Percentiles rank a stretch among this genome's conserved stretches.
phyloP scores from a whole-genome alignment of 2,797 vertebrate species.

The Euphonia xanthogaster region DNA sequence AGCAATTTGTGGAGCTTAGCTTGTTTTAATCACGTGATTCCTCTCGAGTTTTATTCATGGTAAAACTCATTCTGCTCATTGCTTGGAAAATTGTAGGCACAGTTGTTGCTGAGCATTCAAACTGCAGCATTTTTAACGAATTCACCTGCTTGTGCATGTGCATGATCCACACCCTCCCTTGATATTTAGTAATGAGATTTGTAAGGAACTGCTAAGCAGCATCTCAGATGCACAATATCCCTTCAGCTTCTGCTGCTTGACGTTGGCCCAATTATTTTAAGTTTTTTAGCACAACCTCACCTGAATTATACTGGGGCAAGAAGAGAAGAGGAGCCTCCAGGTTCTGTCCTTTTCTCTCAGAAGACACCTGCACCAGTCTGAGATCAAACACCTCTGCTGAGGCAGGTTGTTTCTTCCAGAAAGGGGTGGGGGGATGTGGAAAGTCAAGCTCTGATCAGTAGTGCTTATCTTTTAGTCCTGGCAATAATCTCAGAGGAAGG shows the following conservation, averaged over 20 bases:
- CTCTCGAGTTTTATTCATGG: background rate
- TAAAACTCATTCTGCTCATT: background rate
- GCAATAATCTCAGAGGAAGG: background rate
- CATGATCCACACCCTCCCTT: background rate
- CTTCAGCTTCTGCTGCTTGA: background rate
- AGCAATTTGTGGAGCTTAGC: background rate
- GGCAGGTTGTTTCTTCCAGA: background rate
- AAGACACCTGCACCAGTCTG: background rate
- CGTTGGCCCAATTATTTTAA: background rate
- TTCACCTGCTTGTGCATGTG: background rate
- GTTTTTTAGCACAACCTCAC: constrained; percentile 14
- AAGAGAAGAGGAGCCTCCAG: background rate
- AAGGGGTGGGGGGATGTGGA: background rate
- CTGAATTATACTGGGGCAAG: background rate
- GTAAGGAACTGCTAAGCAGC: background rate
- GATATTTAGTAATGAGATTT: background rate
- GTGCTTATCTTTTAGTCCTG: background rate
- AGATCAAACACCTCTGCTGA: background rate
- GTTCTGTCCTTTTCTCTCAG: background rate
- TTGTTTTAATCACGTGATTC: background rate
- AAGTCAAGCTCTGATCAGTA: background rate
- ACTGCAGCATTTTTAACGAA: background rate
- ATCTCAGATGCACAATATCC: background rate
- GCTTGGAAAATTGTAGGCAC: background rate
- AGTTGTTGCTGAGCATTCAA: background rate